Percentiles rank a stretch among this genome's conserved stretches.
These are phyloP conservation scores for Pithys albifrons DNA, from an alignment of 2,113 vertebrate species.

Conservation along the genomic window DNA sequence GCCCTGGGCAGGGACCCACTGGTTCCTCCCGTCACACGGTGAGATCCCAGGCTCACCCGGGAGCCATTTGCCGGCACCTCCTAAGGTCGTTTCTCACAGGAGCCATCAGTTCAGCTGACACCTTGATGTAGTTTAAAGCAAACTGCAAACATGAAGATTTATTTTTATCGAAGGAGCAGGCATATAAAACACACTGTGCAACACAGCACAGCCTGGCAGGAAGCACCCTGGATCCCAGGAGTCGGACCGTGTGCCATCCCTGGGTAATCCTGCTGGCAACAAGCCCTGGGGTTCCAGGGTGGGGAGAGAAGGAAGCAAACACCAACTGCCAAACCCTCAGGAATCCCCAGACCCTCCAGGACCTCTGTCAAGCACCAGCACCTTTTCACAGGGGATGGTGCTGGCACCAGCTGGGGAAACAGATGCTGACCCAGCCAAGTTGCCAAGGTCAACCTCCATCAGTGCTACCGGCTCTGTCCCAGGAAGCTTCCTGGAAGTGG, in stretches of 20 bases:
- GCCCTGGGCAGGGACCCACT: fast-evolving
- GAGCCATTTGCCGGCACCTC: background rate
- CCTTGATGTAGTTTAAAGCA: constrained; percentile 55
- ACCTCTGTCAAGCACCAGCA: background rate
- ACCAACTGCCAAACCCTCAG: background rate
- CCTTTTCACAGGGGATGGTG: fast-evolving
- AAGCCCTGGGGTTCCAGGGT: background rate
- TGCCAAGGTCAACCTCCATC: fast-evolving
- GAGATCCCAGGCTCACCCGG: background rate
- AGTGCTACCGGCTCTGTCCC: fast-evolving
- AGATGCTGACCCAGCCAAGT: background rate
- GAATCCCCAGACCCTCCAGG: background rate
- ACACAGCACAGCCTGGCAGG: background rate
- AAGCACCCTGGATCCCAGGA: background rate
- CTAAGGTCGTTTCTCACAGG: constrained; percentile 9
- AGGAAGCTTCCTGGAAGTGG: background rate
- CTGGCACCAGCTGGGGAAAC: background rate
- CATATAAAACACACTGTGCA: background rate
- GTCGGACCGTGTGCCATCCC: background rate
- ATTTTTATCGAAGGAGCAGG: background rate
- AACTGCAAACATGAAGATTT: constrained; percentile 51
- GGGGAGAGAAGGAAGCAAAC: background rate
- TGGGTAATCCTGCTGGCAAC: background rate
- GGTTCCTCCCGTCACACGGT: fast-evolving
- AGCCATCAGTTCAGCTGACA: constrained; percentile 37